Conservation (phyloP, 92 coral and sea anemone genomes). For the Phenganax marumi region DNA sequence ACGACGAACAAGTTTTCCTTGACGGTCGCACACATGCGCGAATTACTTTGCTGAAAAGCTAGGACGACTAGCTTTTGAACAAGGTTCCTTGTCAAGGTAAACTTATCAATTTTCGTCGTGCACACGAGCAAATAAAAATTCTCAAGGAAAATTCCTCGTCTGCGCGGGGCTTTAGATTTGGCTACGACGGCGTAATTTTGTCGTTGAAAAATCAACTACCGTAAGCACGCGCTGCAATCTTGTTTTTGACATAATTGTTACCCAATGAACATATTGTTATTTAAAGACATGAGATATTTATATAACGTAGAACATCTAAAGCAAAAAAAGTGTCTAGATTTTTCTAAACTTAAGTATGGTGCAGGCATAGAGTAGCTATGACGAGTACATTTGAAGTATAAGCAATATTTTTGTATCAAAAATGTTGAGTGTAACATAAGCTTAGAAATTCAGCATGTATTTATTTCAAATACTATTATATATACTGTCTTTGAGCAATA, state of each 20-base stretch:
- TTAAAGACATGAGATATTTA: conserved; percentile 11
- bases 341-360: background rate
- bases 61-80: no score
- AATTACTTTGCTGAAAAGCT: no score
- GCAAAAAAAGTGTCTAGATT: conserved; percentile 1
- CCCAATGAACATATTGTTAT: background rate
- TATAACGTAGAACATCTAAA: conserved; percentile 5
- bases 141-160: no score
- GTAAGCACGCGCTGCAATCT: background rate
- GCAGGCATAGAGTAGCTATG: background rate
- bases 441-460: background rate
- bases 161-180: no score
- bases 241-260: conserved; percentile 1
- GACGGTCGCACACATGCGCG: no score
- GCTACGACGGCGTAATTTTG: no score
- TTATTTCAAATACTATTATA: background rate
- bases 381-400: no score
- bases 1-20: no score
- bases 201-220: no score
- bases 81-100: no score
- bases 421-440: conserved; percentile 1
- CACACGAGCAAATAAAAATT: no score
- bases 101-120: no score
- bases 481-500: background rate
- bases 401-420: conserved; percentile 9